Conservation (phyloP, 2,113 vertebrate species). For the Mungos mungo region DNA sequence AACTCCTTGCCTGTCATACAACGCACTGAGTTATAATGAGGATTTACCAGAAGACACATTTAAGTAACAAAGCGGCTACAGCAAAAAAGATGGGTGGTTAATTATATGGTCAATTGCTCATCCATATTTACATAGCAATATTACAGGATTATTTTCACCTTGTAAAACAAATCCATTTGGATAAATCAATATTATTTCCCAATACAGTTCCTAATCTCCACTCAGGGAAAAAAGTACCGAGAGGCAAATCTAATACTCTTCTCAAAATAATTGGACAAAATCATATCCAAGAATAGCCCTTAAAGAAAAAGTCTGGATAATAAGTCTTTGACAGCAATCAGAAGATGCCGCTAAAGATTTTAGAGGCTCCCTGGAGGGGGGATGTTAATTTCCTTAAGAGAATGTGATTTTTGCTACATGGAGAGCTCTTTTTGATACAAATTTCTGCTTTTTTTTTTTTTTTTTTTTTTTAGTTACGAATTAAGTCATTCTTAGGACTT, state of each 20-base stretch:
- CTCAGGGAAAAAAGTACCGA: background rate
- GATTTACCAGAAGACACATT: background rate
- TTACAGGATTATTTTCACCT: conserved; percentile 53
- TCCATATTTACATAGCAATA: conserved; percentile 51
- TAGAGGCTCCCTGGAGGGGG: background rate
- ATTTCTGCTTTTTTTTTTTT: background rate
- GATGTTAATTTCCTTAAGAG: conserved; percentile 10
- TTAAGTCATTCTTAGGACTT: conserved; percentile 45
- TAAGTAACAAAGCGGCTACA: background rate
- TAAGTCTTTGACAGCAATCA: conserved; percentile 46
- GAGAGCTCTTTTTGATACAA: conserved; percentile 13
- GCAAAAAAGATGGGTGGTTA: conserved; percentile 30
- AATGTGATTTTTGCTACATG: conserved; percentile 36
- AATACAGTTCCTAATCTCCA: conserved; percentile 55
- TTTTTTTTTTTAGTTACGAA: conserved; percentile 36
- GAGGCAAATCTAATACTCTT: conserved; percentile 47
- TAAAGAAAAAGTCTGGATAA: conserved; percentile 39
- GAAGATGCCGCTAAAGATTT: conserved; percentile 18
- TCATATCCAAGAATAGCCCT: conserved; percentile 46
- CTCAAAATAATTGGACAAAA: conserved; percentile 63
- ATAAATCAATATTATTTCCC: conserved; percentile 72
- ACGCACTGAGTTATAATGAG: background rate
- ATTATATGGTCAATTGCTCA: conserved; percentile 61
- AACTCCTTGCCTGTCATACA: background rate
- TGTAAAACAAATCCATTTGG: conserved; percentile 70